These are phyloP conservation scores for Synaphobranchus kaupii DNA, from an alignment of 2,797 vertebrate species.

Conservation along the genomic window DNA sequence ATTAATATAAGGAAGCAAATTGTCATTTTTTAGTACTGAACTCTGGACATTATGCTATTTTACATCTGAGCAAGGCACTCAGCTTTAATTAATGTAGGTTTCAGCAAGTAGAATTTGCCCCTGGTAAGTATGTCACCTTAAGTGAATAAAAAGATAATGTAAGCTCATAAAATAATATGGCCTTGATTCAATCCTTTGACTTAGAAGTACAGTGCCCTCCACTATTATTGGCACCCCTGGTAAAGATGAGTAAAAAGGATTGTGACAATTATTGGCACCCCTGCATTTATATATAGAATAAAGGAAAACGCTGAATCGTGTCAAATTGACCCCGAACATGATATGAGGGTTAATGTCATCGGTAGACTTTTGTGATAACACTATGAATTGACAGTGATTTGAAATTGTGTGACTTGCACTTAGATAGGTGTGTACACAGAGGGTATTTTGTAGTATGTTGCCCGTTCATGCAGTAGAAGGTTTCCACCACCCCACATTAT, in stretches of 20 bases:
- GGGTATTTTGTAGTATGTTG: slow-evolving; percentile 84
- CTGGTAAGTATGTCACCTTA: not conserved
- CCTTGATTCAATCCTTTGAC: no score
- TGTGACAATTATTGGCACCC: no score
- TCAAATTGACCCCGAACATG: no score
- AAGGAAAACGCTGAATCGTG: no score
- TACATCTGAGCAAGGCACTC: no score
- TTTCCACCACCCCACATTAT: no score
- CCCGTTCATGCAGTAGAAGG: no score
- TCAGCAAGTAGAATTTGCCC: not conserved
- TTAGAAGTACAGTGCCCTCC: no score
- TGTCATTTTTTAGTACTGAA: not conserved
- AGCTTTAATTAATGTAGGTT: not conserved
- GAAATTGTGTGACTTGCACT: slow-evolving; percentile 77
- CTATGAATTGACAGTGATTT: not conserved
- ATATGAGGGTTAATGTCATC: no score
- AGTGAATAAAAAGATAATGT: not conserved
- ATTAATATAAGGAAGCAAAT: not conserved
- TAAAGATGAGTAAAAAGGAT: no score
- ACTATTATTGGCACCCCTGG: no score
- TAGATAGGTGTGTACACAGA: slow-evolving; percentile 83
- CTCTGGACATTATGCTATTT: not conserved
- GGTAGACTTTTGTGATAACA: not conserved
- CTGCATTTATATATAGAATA: no score
- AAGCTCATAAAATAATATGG: not conserved